These are phyloP conservation scores for Periphyllus acericola DNA, from an alignment of 2,888 invertebrate genomes.

Conservation along the genomic window DNA sequence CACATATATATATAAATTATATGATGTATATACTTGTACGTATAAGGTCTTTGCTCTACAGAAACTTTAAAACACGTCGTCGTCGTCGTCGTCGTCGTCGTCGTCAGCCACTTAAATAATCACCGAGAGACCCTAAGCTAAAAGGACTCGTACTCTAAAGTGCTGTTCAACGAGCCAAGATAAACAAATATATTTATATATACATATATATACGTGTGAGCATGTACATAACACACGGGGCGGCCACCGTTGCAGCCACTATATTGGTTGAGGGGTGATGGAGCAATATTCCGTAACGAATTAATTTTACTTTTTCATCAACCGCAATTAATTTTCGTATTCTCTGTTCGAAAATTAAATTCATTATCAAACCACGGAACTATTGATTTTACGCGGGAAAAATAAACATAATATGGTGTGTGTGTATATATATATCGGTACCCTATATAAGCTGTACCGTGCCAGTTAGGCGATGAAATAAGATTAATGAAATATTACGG, in stretches of 20 bases:
- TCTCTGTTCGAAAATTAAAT: too few relatives aligned
- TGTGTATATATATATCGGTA: too few relatives aligned
- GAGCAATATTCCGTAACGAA: not conserved
- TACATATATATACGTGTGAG: not conserved
- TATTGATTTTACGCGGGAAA: too few relatives aligned
- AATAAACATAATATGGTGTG: too few relatives aligned
- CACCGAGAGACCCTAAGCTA: conserved; percentile 43
- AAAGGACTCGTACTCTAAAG: conserved; percentile 42
- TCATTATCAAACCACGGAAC: too few relatives aligned
- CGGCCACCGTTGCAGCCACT: not conserved
- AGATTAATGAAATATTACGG: too few relatives aligned
- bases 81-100: conserved; percentile 42
- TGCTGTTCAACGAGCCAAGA: conserved; percentile 54
- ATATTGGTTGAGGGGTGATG: not conserved
- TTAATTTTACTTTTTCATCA: not conserved
- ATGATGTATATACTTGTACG: not conserved
- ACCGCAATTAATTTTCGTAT: not conserved
- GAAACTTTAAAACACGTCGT: conserved; percentile 42
- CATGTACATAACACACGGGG: not conserved
- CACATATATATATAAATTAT: too few relatives aligned
- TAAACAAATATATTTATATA: conserved; percentile 45
- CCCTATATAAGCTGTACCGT: too few relatives aligned
- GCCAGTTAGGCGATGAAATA: too few relatives aligned
- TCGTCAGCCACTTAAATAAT: conserved; percentile 57
- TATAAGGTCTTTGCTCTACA: not conserved